These are phyloP conservation scores for Cirrhinus molitorella DNA, from an alignment of 2,797 vertebrate species.

Conservation along the genomic window DNA sequence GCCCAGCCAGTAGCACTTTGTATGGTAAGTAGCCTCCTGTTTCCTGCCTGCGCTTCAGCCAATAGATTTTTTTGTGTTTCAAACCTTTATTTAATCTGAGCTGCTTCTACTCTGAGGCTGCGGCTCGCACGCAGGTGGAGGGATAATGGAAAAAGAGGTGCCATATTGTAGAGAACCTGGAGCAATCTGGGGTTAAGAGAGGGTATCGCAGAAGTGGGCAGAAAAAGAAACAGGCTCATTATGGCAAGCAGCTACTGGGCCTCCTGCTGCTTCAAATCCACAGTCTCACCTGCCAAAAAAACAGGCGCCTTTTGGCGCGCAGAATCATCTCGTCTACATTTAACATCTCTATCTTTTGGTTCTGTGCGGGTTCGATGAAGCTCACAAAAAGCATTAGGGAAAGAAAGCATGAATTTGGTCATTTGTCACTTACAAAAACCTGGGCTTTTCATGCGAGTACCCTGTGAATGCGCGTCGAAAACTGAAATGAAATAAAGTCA, in stretches of 20 bases:
- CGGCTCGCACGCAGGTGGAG: constrained; percentile 11
- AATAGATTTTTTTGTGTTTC: constrained; percentile 25
- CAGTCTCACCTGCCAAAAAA: constrained; percentile 3
- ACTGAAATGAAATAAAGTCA: too few relatives aligned
- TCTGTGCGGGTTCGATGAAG: neutral
- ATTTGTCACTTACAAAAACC: neutral
- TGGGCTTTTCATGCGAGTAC: neutral
- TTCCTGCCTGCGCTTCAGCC: constrained; percentile 34
- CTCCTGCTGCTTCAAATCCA: constrained; percentile 19
- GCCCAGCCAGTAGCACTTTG: constrained; percentile 48
- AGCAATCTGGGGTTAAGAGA: constrained; percentile 48
- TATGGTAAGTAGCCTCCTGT: constrained; percentile 49
- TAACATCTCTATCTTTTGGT: constrained; percentile 15
- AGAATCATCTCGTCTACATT: neutral
- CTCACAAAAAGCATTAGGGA: neutral
- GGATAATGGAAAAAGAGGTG: constrained; percentile 38
- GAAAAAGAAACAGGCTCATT: constrained; percentile 28
- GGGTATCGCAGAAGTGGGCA: constrained; percentile 24
- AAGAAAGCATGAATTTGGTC: neutral
- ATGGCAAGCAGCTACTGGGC: constrained; percentile 3
- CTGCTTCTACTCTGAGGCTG: constrained; percentile 18
- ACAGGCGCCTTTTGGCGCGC: neutral
- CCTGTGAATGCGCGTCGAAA: too few relatives aligned
- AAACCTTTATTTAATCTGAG: constrained; percentile 42
- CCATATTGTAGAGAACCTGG: constrained; percentile 27